A percentile compares a stretch with the other conserved stretches of the same genome.
These are phyloP conservation scores for Subacronicta megacephala DNA, from an alignment of 2,888 invertebrate genomes.

Conservation along the genomic window DNA sequence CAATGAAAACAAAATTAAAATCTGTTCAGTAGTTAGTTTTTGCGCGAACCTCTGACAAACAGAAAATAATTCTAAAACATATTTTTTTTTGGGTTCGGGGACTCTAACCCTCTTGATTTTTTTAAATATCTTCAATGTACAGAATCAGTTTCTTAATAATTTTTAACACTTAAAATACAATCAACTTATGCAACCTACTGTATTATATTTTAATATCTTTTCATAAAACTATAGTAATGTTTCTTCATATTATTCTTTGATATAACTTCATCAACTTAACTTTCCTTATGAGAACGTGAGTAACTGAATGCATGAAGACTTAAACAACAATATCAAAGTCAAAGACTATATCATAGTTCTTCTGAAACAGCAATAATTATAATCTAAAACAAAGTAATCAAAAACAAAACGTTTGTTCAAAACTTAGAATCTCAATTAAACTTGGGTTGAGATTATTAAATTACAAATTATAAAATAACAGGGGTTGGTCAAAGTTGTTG, in stretches of 20 bases:
- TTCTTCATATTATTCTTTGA: not conserved
- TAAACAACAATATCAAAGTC: conserved; percentile 17
- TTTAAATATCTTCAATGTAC: too few relatives aligned
- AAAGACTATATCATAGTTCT: conserved; percentile 13
- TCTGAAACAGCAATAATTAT: conserved; percentile 20
- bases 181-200: not conserved
- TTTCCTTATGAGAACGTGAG: conserved; percentile 8
- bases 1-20: too few relatives aligned
- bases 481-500: conserved; percentile 32
- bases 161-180: too few relatives aligned
- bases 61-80: too few relatives aligned
- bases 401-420: conserved; percentile 31
- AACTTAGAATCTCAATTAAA: conserved; percentile 41
- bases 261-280: conserved; percentile 1
- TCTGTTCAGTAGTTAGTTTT: too few relatives aligned
- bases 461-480: conserved; percentile 46
- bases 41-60: too few relatives aligned
- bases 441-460: conserved; percentile 36
- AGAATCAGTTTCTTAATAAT: too few relatives aligned
- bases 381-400: conserved; percentile 33
- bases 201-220: not conserved
- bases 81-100: too few relatives aligned
- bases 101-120: too few relatives aligned
- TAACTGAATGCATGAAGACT: conserved; percentile 23
- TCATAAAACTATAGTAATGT: not conserved